phyloP scores from a whole-genome alignment of 2,888 invertebrate species.

The Watsonalla binaria region DNA sequence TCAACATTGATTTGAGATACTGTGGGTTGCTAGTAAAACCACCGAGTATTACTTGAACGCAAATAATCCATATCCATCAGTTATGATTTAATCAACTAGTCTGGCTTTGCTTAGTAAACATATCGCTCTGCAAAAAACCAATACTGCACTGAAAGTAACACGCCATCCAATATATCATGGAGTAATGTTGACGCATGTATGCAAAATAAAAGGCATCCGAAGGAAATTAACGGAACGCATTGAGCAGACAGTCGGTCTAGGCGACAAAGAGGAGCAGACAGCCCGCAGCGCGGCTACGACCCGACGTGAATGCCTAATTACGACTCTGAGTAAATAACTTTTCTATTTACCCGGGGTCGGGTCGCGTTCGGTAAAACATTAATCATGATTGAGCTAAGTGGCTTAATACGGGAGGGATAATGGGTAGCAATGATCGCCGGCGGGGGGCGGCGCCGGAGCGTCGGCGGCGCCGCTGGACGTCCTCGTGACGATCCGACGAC shows the following conservation, averaged over 20 bases:
- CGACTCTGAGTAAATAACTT: slow-evolving; percentile 74
- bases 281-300: slow-evolving; percentile 64
- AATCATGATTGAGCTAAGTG: slow-evolving; percentile 80
- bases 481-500: slow-evolving; percentile 46
- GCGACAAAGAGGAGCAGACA: slow-evolving; percentile 58
- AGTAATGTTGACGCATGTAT: background rate
- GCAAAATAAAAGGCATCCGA: slow-evolving; percentile 24
- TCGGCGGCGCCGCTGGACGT: slow-evolving; percentile 56
- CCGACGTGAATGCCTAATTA: slow-evolving; percentile 76
- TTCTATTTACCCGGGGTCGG: slow-evolving; percentile 73
- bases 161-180: background rate
- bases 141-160: background rate
- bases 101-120: too few species aligned
- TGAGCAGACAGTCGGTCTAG: slow-evolving; percentile 64
- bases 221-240: slow-evolving; percentile 41
- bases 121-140: too few species aligned
- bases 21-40: too few species aligned
- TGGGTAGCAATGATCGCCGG: slow-evolving; percentile 73
- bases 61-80: too few species aligned
- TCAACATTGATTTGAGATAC: too few species aligned
- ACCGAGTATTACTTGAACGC: too few species aligned
- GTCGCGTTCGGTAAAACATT: slow-evolving; percentile 75
- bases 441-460: slow-evolving; percentile 69
- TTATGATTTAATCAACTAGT: too few species aligned
- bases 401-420: slow-evolving; percentile 77